A percentile compares a stretch with the other conserved stretches of the same genome.
These are phyloP conservation scores for Sinotaia quadrata DNA, from an alignment of 2,888 invertebrate genomes.

Conservation along the genomic window DNA sequence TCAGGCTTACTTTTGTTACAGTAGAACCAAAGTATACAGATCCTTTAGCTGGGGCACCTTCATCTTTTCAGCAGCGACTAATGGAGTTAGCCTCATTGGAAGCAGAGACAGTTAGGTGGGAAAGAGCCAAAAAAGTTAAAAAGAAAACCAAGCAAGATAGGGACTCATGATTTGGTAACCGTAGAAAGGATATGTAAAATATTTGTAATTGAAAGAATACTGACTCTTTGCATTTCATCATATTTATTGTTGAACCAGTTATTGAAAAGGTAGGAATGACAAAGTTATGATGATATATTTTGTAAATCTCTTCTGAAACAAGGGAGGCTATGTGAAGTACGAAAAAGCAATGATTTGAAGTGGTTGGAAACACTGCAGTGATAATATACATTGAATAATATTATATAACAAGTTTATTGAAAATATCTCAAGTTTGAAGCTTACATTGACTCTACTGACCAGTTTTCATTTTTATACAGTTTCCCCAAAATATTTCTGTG, in stretches of 20 bases:
- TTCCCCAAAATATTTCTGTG: too few relatives aligned
- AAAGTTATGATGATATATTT: too few relatives aligned
- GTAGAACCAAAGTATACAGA: slow-evolving; percentile 65
- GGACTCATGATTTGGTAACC: slow-evolving; percentile 54
- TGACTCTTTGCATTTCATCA: neutral
- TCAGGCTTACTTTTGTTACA: slow-evolving; percentile 32
- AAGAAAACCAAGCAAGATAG: slow-evolving; percentile 63
- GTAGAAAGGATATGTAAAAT: neutral
- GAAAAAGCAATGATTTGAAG: too few relatives aligned
- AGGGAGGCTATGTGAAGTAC: too few relatives aligned
- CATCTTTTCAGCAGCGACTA: slow-evolving; percentile 66
- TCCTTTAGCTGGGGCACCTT: slow-evolving; percentile 61
- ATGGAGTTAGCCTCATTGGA: slow-evolving; percentile 67
- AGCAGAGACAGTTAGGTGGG: slow-evolving; percentile 68
- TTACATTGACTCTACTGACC: too few relatives aligned
- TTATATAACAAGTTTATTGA: too few relatives aligned
- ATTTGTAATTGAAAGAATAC: neutral
- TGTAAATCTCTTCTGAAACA: too few relatives aligned
- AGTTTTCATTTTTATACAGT: too few relatives aligned
- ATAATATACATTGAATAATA: too few relatives aligned
- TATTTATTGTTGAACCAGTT: neutral
- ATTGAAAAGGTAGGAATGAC: neutral
- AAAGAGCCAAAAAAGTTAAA: slow-evolving; percentile 63
- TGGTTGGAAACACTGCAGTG: too few relatives aligned
- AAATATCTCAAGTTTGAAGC: too few relatives aligned